These are phyloP conservation scores for Scleropages formosus DNA, from an alignment of 2,797 vertebrate genomes.

Conservation along the genomic window DNA sequence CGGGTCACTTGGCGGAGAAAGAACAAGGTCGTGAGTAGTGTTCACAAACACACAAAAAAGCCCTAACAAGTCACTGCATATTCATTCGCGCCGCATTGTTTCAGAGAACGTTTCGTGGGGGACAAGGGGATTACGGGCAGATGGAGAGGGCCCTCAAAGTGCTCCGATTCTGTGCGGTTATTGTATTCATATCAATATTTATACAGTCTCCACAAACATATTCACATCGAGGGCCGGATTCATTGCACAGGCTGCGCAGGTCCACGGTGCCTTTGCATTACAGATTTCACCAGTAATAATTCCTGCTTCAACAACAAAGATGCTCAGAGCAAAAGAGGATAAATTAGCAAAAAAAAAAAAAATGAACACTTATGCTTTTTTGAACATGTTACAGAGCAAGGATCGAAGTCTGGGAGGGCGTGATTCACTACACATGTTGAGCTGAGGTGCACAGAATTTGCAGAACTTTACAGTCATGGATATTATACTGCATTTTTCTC, in stretches of 20 bases:
- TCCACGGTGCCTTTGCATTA: not conserved
- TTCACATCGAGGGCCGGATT: too few relatives aligned
- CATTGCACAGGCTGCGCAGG: not conserved
- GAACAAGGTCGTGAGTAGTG: not conserved
- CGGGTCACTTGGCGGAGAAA: constrained; percentile 4
- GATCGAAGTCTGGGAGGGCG: too few relatives aligned
- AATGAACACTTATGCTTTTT: too few relatives aligned
- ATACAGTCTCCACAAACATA: not conserved
- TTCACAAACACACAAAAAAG: not conserved
- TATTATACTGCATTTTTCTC: too few relatives aligned
- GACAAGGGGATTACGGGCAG: not conserved
- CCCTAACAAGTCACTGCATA: not conserved
- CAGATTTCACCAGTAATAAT: not conserved
- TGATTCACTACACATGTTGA: too few relatives aligned
- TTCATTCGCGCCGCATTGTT: not conserved
- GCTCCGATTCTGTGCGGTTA: not conserved
- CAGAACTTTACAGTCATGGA: too few relatives aligned
- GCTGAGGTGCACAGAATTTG: too few relatives aligned
- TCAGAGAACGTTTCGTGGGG: not conserved
- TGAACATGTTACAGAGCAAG: too few relatives aligned
- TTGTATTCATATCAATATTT: constrained; percentile 12
- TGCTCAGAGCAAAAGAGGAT: not conserved
- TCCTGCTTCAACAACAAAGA: not conserved
- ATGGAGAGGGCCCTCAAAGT: not conserved
- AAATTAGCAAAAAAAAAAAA: not conserved